Base-by-base conservation (phyloP, 2,113 vertebrate species). In the Grallaria varia region DNA sequence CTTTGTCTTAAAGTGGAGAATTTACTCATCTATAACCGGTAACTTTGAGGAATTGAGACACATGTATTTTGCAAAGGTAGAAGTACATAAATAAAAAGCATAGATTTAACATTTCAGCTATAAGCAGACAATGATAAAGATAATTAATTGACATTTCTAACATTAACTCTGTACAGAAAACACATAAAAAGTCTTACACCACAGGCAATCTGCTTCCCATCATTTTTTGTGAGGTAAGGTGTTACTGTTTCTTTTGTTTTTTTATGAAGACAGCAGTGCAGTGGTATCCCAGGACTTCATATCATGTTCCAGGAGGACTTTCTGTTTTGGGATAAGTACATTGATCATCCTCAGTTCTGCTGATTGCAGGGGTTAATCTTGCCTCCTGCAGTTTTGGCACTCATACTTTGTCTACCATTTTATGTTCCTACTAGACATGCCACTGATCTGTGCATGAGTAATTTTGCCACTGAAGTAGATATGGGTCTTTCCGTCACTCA, bases 1-100 rank as follows among this genome's bases (percentile, higher is more conserved):
- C 63, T 62, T 53, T 8, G 2, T 78, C 37, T 82, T 68, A 55
- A 79, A 87, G 68, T 45, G 21, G 31, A 78, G 13, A 44, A 82
- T 25, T 87, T 39, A 45, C 18, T 44, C 45, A 81, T 91, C 27
- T 30, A 33, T 33, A 55, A 91, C 37, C 28, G 20, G 67, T 50
- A 74, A 42, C 21, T 81, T 37, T 27, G 14, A 77, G 31, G 27
- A 93, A 55, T 1, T 69, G 40, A 73, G 52, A 78, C n/a, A 55
- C 4, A 16, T 0, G 0, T 28, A 8, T 19, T 77, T 13, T 53
- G 8, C 30, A 50, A 94, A 78, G 2, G 18, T 13, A 37, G 21
- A 68, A 73, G 42, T 24, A 49, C 10, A 12, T 30, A 55, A n/a
- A 67, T 30, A 1, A 62, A 89, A 84, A 35, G 6, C 2, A 53